Evolutionary conservation across 1,140 invertebrate genomes (phyloP), one percentile per base, ranked within the genome.

Genomic region (Pseudoatta argentina): DNA sequence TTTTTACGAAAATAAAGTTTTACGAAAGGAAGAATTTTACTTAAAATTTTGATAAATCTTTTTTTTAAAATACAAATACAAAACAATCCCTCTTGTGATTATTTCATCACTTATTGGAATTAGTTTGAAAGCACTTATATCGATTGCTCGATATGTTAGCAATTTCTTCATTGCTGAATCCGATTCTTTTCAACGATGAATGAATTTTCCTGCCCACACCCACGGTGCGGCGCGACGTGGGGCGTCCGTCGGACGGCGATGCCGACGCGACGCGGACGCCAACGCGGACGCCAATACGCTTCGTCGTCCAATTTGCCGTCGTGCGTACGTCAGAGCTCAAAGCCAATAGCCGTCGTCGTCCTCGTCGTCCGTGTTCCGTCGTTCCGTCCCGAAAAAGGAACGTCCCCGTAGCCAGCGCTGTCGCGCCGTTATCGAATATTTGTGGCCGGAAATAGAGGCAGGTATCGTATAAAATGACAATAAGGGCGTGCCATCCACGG

Each of bases 381-480:
- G 61, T 66, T 72, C 34, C 79, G 79, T 44, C 82, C 69, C 86
- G 71, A 87, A 90, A 89, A 90, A 90, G 77, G 89, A 87, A 85
- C 59, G 86, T 87, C 55, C 83, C 59, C 55, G 73, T 88, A 63
- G 34, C n/a, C 48, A 89, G 83, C 63, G 79, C 53, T 75, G 85
- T 53, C 67, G 75, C 81, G 76, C 90, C 91, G 90, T 92, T 92
- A 92, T 91, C 88, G 86, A 86, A 91, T 92, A 89, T 89, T 92
- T 91, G 90, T 90, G 91, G 85, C 89, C 88, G 88, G 92, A 91
- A 91, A 92, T 91, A 82, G 86, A 91, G 86, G 88, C 88, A 87
- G 88, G 67, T 77, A 91, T 87, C 87, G 91, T 92, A 93, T 92
- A 93, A 93, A 91, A 92, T 90, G 90, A 92, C 92, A 91, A 92